Percentiles rank a stretch among this genome's conserved stretches.
Evolutionary conservation across 1,140 invertebrate species (phyloP).

Genomic region (Zaprionus ghesquierei): DNA sequence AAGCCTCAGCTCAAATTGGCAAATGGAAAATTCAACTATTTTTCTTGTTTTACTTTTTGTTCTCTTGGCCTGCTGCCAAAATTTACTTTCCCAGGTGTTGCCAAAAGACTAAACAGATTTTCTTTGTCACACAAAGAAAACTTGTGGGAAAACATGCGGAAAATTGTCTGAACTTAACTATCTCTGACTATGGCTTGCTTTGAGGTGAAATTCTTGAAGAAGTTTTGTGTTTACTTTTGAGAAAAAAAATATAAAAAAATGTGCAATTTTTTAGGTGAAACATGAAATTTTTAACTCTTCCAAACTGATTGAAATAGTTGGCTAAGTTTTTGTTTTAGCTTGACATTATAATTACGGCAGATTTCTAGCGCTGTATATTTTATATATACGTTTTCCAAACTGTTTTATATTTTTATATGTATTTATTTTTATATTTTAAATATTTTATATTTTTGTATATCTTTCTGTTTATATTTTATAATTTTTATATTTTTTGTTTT

Average conservation of each 20-base stretch:
- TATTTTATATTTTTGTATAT: too few species aligned
- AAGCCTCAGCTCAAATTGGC: not conserved
- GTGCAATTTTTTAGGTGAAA: not conserved
- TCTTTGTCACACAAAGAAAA: not conserved
- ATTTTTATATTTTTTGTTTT: not conserved
- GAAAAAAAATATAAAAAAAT: not conserved
- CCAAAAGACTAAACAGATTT: slow-evolving; percentile 2
- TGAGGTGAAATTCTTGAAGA: not conserved
- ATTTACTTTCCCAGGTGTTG: not conserved
- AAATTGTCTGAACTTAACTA: not conserved
- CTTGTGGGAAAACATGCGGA: not conserved
- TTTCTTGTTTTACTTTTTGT: not conserved
- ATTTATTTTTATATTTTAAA: too few species aligned
- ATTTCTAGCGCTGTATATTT: too few species aligned
- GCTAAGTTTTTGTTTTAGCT: not conserved
- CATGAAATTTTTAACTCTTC: not conserved
- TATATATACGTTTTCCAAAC: too few species aligned
- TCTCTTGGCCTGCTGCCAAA: not conserved
- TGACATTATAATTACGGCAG: not conserved
- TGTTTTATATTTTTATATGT: too few species aligned
- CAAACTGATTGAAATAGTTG: not conserved
- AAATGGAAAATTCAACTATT: not conserved
- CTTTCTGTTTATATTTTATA: too few species aligned
- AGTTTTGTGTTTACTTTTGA: not conserved
- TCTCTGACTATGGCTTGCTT: not conserved